Evolutionary conservation across 2,797 vertebrate genomes (phyloP).

Genomic region (Lutjanus campechanus): DNA sequence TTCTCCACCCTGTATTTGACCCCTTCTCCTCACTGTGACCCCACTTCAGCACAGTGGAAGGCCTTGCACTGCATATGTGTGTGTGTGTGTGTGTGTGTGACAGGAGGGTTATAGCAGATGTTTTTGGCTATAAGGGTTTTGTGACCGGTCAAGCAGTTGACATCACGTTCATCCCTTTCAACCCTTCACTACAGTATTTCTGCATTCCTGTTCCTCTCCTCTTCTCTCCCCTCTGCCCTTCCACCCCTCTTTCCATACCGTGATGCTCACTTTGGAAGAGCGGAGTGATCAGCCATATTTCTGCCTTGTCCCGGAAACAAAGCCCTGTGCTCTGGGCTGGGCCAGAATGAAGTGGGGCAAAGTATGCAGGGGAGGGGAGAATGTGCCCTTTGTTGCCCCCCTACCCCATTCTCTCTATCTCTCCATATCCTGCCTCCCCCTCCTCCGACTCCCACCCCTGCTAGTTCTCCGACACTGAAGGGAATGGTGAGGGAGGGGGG

Average conservation of each 20-base stretch:
- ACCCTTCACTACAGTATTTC: slow-evolving; percentile 25
- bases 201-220: slow-evolving; percentile 32
- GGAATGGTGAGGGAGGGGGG: slow-evolving; percentile 59
- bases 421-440: slow-evolving; percentile 82
- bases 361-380: slow-evolving; percentile 82
- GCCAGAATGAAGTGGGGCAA: slow-evolving; percentile 82
- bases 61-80: neutral
- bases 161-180: slow-evolving; percentile 40
- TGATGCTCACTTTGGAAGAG: slow-evolving; percentile 85
- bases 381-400: slow-evolving; percentile 83
- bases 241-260: slow-evolving; percentile 57
- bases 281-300: slow-evolving; percentile 79
- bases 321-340: slow-evolving; percentile 79
- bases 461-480: slow-evolving; percentile 79
- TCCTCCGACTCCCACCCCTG: slow-evolving; percentile 69
- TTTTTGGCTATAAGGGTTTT: slow-evolving; percentile 21
- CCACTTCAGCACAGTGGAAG: neutral
- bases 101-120: neutral
- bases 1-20: slow-evolving; percentile 1
- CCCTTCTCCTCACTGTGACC: neutral
- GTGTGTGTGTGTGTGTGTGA: neutral
- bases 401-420: slow-evolving; percentile 80
- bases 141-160: slow-evolving; percentile 37
- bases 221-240: slow-evolving; percentile 36
- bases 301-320: slow-evolving; percentile 82